Evolutionary conservation across 30 jellyfish, hydroid and myxozoan genomes (phyloP).

Genomic region (Haliclystus octoradiatus): DNA sequence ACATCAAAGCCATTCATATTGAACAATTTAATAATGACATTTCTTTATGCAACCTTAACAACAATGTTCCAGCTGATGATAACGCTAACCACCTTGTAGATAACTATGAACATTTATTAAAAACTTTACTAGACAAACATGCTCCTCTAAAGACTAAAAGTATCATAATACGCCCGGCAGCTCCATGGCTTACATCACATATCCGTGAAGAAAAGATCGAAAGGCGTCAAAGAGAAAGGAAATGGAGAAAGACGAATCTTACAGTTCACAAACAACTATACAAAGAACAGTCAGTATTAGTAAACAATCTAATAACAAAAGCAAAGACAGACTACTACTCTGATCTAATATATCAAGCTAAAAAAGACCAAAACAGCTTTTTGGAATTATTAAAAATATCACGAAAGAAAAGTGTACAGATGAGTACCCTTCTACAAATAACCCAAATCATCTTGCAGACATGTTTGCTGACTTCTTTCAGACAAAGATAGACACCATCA

Average conservation of each 20-base stretch:
- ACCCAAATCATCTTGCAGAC: constrained; percentile 17
- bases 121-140: constrained; percentile 14
- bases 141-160: constrained; percentile 19
- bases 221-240: constrained; percentile 5
- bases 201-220: constrained; percentile 1
- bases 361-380: constrained; percentile 31
- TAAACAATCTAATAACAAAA: constrained; percentile 8
- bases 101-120: no score
- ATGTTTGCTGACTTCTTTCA: constrained; percentile 20
- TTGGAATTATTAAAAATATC: constrained; percentile 11
- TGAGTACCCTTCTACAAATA: constrained; percentile 17
- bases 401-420: constrained; percentile 3
- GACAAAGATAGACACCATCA: constrained; percentile 15
- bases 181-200: constrained; percentile 1
- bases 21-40: constrained; percentile 19
- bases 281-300: constrained; percentile 2
- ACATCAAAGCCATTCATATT: constrained; percentile 10
- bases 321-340: constrained; percentile 22
- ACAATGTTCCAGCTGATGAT: no score
- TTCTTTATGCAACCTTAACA: no score
- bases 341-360: constrained; percentile 7
- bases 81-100: no score
- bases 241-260: constrained; percentile 13
- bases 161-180: not conserved
- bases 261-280: not conserved